Conservation (phyloP, 2,113 vertebrate species). For the Phainopepla nitens region DNA sequence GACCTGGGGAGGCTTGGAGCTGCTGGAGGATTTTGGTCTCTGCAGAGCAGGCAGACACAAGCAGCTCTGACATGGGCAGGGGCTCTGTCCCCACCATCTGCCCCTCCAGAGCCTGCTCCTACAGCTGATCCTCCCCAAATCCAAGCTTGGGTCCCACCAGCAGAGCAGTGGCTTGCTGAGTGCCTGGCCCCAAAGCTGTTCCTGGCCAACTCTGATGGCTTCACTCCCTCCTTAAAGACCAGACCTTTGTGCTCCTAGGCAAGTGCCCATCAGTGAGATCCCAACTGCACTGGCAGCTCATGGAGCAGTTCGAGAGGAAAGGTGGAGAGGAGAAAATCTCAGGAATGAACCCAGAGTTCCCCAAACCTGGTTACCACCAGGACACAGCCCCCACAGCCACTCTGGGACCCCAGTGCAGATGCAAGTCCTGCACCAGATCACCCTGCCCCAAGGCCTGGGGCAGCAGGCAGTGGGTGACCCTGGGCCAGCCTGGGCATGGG, state of each 20-base stretch:
- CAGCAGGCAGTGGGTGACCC: background rate
- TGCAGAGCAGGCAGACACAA: background rate
- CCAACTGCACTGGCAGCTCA: background rate
- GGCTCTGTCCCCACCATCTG: background rate
- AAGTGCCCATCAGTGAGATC: background rate
- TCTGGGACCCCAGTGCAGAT: too few species aligned
- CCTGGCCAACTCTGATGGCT: background rate
- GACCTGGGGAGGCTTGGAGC: rapidly evolving
- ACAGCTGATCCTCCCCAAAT: background rate
- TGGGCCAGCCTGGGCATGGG: background rate
- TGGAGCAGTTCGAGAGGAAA: background rate
- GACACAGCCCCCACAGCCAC: background rate
- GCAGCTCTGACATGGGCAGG: rapidly evolving
- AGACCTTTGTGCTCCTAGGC: background rate
- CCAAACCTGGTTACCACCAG: background rate
- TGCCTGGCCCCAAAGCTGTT: background rate
- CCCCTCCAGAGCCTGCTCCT: background rate
- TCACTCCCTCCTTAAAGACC: background rate
- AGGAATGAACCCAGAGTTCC: rapidly evolving
- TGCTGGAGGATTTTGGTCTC: background rate
- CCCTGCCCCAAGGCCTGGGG: rapidly evolving
- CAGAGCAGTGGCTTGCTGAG: background rate
- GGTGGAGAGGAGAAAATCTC: background rate
- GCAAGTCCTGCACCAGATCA: background rate
- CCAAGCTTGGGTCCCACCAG: background rate